phyloP scores from a whole-genome alignment of 1,140 invertebrate species.

The Drosophila carrolli region DNA sequence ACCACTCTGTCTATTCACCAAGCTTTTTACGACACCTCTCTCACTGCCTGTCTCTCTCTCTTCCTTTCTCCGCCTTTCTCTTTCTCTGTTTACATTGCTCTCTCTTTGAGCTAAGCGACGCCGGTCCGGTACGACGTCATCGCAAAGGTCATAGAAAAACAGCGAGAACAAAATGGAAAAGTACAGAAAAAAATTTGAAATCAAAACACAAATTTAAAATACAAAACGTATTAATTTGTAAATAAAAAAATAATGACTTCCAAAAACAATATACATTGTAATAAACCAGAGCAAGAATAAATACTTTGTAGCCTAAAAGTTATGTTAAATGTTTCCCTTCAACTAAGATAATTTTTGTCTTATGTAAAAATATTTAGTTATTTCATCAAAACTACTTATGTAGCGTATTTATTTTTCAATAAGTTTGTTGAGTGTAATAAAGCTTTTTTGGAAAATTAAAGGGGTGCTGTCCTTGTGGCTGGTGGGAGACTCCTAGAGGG shows the following conservation, averaged over 20 bases:
- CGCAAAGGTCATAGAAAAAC: constrained; percentile 60
- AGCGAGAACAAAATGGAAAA: neutral
- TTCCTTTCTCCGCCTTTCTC: constrained; percentile 22
- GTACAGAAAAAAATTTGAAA: neutral
- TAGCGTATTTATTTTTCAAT: too few species aligned
- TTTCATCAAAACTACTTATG: too few species aligned
- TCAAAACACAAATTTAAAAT: neutral
- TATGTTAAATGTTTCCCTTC: too few species aligned
- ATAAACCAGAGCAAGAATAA: too few species aligned
- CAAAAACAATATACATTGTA: too few species aligned
- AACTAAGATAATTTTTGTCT: too few species aligned
- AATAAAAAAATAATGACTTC: too few species aligned
- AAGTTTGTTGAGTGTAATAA: constrained; percentile 5
- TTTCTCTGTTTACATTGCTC: constrained; percentile 57
- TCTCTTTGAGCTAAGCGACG: constrained; percentile 8
- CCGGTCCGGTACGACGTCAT: constrained; percentile 58
- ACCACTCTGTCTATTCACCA: constrained; percentile 42
- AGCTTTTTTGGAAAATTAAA: constrained; percentile 10
- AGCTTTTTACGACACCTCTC: constrained; percentile 7
- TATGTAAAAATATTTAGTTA: too few species aligned
- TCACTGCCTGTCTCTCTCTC: neutral
- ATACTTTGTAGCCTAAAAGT: too few species aligned
- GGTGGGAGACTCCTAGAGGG: neutral
- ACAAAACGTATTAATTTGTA: too few species aligned
- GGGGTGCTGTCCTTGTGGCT: neutral